Evolutionary conservation across 2,797 vertebrate genomes (phyloP).

Genomic region (Gambelia wislizenii): DNA sequence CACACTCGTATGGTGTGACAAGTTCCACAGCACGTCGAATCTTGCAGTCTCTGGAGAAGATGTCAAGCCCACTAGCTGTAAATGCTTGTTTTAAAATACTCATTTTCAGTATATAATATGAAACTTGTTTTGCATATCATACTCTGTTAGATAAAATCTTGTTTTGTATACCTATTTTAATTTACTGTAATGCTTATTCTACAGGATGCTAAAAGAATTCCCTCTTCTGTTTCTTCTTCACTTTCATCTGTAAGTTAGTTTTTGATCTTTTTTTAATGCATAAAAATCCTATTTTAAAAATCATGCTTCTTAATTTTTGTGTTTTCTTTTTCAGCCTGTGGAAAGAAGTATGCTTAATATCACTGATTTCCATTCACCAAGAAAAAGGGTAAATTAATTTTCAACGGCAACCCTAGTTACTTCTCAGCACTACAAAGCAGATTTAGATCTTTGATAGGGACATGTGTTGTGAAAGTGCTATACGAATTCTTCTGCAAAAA

Average conservation of each 20-base stretch:
- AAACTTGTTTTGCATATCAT: not conserved
- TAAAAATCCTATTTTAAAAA: not conserved
- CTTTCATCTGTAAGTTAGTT: constrained; percentile 87
- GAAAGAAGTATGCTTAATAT: constrained; percentile 82
- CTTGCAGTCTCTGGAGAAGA: constrained; percentile 94
- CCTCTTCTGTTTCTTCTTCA: constrained; percentile 84
- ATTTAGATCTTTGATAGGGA: not conserved
- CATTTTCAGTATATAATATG: not conserved
- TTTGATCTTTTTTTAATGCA: constrained; percentile 4
- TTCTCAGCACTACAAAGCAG: not conserved
- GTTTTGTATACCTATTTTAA: constrained; percentile 6
- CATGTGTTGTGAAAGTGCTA: not conserved
- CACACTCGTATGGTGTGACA: constrained; percentile 92
- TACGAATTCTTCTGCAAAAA: constrained; percentile 11
- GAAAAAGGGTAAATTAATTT: constrained; percentile 85
- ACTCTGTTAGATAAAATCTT: constrained; percentile 33
- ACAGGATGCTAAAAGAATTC: constrained; percentile 97
- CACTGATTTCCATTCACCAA: constrained; percentile 82
- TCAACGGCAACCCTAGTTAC: not conserved
- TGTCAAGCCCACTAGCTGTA: constrained; percentile 97
- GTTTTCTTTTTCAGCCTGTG: constrained; percentile 79
- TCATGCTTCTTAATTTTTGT: constrained; percentile 30
- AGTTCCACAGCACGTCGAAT: constrained; percentile 95
- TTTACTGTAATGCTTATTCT: constrained; percentile 54
- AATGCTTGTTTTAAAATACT: constrained; percentile 59